phyloP scores from a whole-genome alignment of 1,140 invertebrate species.

The Choristoneura fumiferana region DNA sequence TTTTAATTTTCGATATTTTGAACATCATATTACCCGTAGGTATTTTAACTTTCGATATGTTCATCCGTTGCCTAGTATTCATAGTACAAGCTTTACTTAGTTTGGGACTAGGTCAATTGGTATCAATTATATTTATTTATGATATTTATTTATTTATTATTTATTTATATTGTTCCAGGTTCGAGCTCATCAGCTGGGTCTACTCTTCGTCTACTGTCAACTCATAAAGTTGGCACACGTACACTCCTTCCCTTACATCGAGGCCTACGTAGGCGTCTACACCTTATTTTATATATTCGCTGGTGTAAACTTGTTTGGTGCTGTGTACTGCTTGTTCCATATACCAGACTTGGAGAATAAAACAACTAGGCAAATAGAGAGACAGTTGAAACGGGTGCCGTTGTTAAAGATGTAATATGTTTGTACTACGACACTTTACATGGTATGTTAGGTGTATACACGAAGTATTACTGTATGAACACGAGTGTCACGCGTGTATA shows the following conservation, averaged over 20 bases:
- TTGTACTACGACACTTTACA: no score
- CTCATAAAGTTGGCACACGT: constrained; percentile 47
- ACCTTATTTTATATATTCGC: constrained; percentile 58
- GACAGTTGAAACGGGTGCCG: constrained; percentile 52
- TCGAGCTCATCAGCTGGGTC: constrained; percentile 38
- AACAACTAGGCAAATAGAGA: constrained; percentile 51
- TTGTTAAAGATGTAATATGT: constrained; percentile 39
- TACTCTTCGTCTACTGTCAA: constrained; percentile 48
- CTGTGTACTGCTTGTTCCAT: constrained; percentile 46
- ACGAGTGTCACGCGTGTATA: no score
- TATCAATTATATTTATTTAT: no score
- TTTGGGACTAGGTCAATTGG: no score
- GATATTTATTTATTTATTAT: constrained; percentile 5
- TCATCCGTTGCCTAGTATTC: no score
- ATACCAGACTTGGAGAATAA: constrained; percentile 53
- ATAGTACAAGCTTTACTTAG: no score
- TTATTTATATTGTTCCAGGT: constrained; percentile 45
- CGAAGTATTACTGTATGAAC: no score
- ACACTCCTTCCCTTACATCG: constrained; percentile 50
- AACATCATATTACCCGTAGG: no score
- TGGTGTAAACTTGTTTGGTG: constrained; percentile 51
- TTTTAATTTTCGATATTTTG: no score
- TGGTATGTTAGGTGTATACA: no score
- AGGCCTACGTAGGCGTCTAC: constrained; percentile 53
- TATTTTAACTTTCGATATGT: no score